phyloP scores from a whole-genome alignment of 2,113 vertebrate species.

The Ptyas mucosa region DNA sequence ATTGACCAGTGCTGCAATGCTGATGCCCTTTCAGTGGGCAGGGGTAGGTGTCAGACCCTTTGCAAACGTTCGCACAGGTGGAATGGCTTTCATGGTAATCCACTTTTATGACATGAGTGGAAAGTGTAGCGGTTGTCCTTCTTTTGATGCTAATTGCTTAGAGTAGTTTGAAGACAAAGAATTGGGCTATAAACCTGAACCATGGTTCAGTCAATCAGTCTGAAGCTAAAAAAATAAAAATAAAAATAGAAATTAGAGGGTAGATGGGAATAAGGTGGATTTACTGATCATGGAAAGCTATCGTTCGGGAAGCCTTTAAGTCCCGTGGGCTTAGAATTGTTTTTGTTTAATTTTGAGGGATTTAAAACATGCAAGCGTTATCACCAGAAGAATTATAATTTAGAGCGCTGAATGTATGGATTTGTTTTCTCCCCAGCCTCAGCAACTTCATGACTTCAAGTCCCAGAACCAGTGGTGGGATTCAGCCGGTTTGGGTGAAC shows the following conservation, averaged over 20 bases:
- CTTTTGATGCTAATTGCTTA: background rate
- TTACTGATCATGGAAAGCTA: background rate
- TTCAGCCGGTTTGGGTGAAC: no score
- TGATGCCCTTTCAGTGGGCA: conserved; percentile 88
- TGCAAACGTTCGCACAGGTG: no score
- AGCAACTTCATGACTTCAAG: background rate
- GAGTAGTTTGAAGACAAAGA: background rate
- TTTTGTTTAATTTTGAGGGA: background rate
- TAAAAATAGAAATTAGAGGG: no score
- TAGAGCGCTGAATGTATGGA: background rate
- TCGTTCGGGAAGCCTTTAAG: background rate
- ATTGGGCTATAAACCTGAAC: background rate
- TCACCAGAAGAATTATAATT: background rate
- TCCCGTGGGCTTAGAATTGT: background rate
- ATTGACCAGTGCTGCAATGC: conserved; percentile 95
- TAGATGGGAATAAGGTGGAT: background rate
- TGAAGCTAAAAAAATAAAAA: background rate
- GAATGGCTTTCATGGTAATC: background rate
- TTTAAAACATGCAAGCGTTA: no score
- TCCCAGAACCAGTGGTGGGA: background rate
- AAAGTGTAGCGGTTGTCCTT: background rate
- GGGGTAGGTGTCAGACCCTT: conserved; percentile 71
- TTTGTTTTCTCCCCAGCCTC: background rate
- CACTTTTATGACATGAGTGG: no score
- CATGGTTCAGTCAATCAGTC: background rate